phyloP scores from a whole-genome alignment of 1,140 invertebrate genomes.

The Orius insidiosus region DNA sequence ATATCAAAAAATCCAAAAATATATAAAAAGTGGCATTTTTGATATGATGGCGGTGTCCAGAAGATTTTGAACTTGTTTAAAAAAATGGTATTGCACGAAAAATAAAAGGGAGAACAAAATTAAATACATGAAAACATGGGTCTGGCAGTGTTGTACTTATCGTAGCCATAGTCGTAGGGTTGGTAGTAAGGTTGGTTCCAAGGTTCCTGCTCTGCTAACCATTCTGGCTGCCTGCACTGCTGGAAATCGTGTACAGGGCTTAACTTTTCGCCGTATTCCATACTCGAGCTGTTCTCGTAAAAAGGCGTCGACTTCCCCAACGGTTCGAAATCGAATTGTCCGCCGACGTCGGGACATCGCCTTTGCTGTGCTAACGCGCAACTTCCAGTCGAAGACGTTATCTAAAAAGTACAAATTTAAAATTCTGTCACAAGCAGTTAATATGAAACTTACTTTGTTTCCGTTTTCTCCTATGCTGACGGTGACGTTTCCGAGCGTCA shows the following conservation, averaged over 20 bases:
- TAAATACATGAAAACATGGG: constrained; percentile 12
- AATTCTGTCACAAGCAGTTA: too few species aligned
- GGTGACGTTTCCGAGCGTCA: constrained; percentile 58
- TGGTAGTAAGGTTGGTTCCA: constrained; percentile 1
- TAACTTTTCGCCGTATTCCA: background rate
- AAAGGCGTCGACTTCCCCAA: constrained; percentile 8
- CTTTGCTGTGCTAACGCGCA: constrained; percentile 33
- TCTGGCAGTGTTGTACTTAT: constrained; percentile 2
- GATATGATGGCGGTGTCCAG: too few species aligned
- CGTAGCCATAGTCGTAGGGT: constrained; percentile 1
- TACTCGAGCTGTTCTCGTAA: constrained; percentile 3
- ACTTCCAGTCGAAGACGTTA: constrained; percentile 46
- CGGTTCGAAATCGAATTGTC: background rate
- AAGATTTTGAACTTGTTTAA: too few species aligned
- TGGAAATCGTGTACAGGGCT: background rate
- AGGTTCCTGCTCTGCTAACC: constrained; percentile 8
- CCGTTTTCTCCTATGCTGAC: constrained; percentile 53
- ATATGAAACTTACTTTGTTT: constrained; percentile 34
- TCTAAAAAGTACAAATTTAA: constrained; percentile 25
- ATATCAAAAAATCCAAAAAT: too few species aligned
- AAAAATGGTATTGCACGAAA: too few species aligned
- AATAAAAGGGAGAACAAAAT: too few species aligned
- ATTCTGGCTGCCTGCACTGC: constrained; percentile 1
- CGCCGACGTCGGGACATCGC: constrained; percentile 1
- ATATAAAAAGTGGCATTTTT: too few species aligned